Evolutionary conservation across 2,888 invertebrate genomes (phyloP).

Genomic region (Drosophila nr. perissopoda): DNA sequence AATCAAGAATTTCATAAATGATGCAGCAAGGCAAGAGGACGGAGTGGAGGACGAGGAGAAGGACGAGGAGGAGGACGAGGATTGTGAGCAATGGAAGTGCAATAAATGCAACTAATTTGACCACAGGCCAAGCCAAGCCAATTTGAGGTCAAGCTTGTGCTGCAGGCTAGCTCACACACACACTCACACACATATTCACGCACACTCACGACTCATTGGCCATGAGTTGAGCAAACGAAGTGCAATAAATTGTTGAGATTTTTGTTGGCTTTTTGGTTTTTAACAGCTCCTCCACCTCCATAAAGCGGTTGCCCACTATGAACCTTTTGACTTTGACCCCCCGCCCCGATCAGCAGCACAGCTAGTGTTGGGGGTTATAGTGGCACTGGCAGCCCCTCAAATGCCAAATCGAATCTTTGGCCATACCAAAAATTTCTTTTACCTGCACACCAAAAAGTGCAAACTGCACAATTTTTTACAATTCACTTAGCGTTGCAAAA

Average conservation of each 20-base stretch:
- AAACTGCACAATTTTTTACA: slow-evolving; percentile 1
- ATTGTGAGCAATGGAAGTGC: slow-evolving; percentile 1
- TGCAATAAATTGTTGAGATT: slow-evolving; percentile 61
- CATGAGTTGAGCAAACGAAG: slow-evolving; percentile 38
- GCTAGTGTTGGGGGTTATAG: neutral
- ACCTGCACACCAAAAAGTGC: neutral
- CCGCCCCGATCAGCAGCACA: neutral
- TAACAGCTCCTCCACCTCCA: neutral
- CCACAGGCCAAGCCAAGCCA: slow-evolving; percentile 29
- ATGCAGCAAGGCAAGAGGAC: neutral
- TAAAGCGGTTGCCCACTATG: slow-evolving; percentile 30
- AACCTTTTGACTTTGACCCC: slow-evolving; percentile 23
- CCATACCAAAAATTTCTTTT: neutral
- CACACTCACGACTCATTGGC: slow-evolving; percentile 5
- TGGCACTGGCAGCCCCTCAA: slow-evolving; percentile 22
- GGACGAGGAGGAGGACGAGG: neutral
- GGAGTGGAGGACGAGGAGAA: neutral
- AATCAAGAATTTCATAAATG: neutral
- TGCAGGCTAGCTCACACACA: neutral
- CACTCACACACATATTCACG: neutral
- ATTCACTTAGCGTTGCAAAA: slow-evolving; percentile 21
- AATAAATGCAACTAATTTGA: slow-evolving; percentile 49
- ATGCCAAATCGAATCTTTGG: slow-evolving; percentile 42
- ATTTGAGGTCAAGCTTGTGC: slow-evolving; percentile 21
- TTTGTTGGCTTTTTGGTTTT: slow-evolving; percentile 26